Evolutionary conservation across 2,113 vertebrate species (phyloP).

Genomic region (Cynocephalus volans): DNA sequence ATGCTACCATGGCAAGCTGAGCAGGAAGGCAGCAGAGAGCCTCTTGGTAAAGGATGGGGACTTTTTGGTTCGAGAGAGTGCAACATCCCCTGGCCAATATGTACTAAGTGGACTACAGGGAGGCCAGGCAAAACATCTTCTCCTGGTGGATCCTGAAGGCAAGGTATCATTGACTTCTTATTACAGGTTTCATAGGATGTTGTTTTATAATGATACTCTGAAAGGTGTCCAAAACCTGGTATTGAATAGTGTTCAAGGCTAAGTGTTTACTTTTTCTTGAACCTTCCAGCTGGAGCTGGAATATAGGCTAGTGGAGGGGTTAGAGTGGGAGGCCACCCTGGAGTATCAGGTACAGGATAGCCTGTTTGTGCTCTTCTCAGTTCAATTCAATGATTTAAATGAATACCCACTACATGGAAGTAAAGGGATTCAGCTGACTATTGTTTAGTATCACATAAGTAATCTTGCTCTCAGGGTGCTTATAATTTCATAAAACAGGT

Average conservation of each 20-base stretch:
- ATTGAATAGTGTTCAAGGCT: not conserved
- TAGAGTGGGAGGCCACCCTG: not conserved
- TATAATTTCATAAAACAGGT: not conserved
- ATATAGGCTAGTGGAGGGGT: not conserved
- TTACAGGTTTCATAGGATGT: not conserved
- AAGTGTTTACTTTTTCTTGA: not conserved
- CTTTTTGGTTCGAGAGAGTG: slow-evolving; percentile 96
- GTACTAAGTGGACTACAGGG: slow-evolving; percentile 96
- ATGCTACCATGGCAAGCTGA: slow-evolving; percentile 96
- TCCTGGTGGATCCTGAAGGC: slow-evolving; percentile 96
- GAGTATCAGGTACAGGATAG: not conserved
- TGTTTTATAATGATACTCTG: not conserved
- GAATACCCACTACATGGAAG: not conserved
- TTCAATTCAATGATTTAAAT: not conserved
- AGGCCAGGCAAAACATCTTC: slow-evolving; percentile 93
- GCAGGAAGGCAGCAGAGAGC: slow-evolving; percentile 93
- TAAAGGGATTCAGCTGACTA: not conserved
- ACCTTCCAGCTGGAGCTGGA: not conserved
- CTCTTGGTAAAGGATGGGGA: slow-evolving; percentile 94
- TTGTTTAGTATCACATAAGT: not conserved
- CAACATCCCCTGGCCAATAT: slow-evolving; percentile 94
- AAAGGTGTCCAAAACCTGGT: not conserved
- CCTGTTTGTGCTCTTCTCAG: not conserved
- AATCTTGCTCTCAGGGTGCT: not conserved
- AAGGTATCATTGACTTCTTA: slow-evolving; percentile 89